Percentiles rank a stretch among this genome's conserved stretches.
phyloP scores from a whole-genome alignment of 2,113 vertebrate genomes.

The Notothenia coriiceps region DNA sequence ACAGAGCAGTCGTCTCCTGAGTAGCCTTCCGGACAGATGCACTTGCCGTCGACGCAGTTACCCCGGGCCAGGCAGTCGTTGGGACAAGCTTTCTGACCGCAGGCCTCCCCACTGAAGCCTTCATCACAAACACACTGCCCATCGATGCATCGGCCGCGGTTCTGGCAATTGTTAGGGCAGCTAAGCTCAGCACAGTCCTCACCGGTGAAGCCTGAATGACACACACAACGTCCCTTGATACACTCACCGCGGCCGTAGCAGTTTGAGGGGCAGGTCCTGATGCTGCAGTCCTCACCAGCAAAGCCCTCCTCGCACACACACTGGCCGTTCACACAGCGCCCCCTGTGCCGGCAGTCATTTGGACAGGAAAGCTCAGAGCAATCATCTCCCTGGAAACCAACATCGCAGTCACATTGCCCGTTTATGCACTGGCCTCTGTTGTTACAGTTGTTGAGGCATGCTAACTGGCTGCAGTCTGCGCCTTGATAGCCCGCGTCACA shows the following conservation, averaged over 20 bases:
- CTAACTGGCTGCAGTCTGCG: slow-evolving; percentile 86
- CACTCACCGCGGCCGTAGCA: slow-evolving; percentile 89
- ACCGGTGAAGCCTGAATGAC: slow-evolving; percentile 85
- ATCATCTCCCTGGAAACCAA: slow-evolving; percentile 87
- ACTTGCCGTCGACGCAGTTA: slow-evolving; percentile 81
- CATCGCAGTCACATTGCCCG: slow-evolving; percentile 88
- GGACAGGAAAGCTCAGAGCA: slow-evolving; percentile 89
- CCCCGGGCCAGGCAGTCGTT: slow-evolving; percentile 85
- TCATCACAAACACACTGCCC: slow-evolving; percentile 90
- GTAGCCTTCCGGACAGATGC: slow-evolving; percentile 80
- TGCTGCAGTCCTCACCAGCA: slow-evolving; percentile 86
- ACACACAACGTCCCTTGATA: slow-evolving; percentile 85
- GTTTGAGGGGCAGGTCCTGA: slow-evolving; percentile 85
- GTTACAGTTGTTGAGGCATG: slow-evolving; percentile 89
- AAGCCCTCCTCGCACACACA: slow-evolving; percentile 91
- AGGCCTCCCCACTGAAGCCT: slow-evolving; percentile 89
- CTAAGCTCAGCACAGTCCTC: slow-evolving; percentile 84
- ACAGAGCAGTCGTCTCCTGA: slow-evolving; percentile 86
- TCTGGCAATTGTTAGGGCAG: slow-evolving; percentile 85
- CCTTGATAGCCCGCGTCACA: slow-evolving; percentile 88
- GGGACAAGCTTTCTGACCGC: slow-evolving; percentile 83
- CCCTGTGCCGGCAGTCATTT: slow-evolving; percentile 84
- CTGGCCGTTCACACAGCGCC: slow-evolving; percentile 88
- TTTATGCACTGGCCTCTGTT: slow-evolving; percentile 87
- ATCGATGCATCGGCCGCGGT: slow-evolving; percentile 84